A percentile compares a stretch with the other conserved stretches of the same genome.
Evolutionary conservation across 2,797 vertebrate genomes (phyloP).

Genomic region (Melanotaenia pygmaea): DNA sequence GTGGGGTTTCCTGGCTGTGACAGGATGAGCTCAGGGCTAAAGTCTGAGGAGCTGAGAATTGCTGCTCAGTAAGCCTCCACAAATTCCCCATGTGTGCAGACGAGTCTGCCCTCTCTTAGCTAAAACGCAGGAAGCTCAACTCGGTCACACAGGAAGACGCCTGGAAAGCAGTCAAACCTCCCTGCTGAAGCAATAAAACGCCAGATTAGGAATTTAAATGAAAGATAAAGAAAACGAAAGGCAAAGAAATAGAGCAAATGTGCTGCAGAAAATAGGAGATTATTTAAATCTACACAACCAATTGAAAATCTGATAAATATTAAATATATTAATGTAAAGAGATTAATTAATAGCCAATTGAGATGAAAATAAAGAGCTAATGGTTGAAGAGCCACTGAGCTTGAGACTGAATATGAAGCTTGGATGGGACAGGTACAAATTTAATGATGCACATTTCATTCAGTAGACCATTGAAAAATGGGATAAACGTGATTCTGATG

Average conservation of each 20-base stretch:
- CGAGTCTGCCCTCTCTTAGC: conserved; percentile 60
- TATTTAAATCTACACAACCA: background rate
- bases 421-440: too few species aligned
- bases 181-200: conserved; percentile 31
- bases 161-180: conserved; percentile 49
- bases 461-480: too few species aligned
- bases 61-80: conserved; percentile 40
- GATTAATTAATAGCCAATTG: too few species aligned
- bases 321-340: too few species aligned
- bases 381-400: too few species aligned
- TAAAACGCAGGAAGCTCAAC: conserved; percentile 70
- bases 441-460: too few species aligned
- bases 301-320: too few species aligned
- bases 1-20: conserved; percentile 35
- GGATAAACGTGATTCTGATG: too few species aligned
- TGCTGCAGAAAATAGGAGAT: too few species aligned
- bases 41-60: conserved; percentile 31
- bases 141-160: conserved; percentile 68
- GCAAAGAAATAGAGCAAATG: background rate
- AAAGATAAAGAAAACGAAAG: conserved; percentile 10
- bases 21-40: conserved; percentile 29
- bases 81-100: conserved; percentile 42
- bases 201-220: conserved; percentile 31
- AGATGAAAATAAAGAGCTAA: too few species aligned
- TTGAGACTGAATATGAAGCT: too few species aligned